phyloP scores from a whole-genome alignment of 2,113 vertebrate species.

The Centropristis striata region DNA sequence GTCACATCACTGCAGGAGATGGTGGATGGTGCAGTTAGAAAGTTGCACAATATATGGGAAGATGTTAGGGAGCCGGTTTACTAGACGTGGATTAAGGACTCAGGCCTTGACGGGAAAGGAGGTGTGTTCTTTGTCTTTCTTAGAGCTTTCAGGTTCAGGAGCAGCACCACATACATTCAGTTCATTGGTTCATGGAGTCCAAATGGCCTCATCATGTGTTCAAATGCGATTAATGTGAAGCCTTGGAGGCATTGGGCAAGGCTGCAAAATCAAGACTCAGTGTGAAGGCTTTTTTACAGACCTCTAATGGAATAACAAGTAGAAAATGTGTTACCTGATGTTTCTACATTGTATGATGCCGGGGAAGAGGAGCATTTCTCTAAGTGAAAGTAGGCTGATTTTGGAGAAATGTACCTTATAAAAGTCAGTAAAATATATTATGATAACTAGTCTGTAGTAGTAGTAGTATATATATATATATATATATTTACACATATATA shows the following conservation, averaged over 20 bases:
- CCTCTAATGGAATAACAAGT: neutral
- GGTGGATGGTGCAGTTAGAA: conserved; percentile 34
- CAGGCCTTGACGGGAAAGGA: neutral
- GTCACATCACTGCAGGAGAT: conserved; percentile 30
- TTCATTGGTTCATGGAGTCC: conserved; percentile 27
- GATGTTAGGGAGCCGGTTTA: conserved; percentile 16
- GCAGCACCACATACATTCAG: neutral
- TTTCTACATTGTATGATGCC: neutral
- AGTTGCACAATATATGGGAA: neutral
- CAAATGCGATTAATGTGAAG: conserved; percentile 26
- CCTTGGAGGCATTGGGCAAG: conserved; percentile 3
- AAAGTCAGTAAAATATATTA: too few species aligned
- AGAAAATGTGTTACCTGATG: neutral
- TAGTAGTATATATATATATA: too few species aligned
- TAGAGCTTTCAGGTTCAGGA: conserved; percentile 7
- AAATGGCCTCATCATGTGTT: conserved; percentile 24
- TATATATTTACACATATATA: too few species aligned
- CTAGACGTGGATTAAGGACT: conserved; percentile 5
- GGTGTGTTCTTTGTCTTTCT: conserved; percentile 14
- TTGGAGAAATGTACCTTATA: too few species aligned
- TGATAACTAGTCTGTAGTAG: too few species aligned
- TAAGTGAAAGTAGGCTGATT: too few species aligned
- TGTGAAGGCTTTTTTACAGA: neutral
- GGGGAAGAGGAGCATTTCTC: neutral
- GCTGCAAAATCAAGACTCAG: neutral